Evolutionary conservation across 1,140 invertebrate species (phyloP).

Genomic region (Piezodorus guildinii): DNA sequence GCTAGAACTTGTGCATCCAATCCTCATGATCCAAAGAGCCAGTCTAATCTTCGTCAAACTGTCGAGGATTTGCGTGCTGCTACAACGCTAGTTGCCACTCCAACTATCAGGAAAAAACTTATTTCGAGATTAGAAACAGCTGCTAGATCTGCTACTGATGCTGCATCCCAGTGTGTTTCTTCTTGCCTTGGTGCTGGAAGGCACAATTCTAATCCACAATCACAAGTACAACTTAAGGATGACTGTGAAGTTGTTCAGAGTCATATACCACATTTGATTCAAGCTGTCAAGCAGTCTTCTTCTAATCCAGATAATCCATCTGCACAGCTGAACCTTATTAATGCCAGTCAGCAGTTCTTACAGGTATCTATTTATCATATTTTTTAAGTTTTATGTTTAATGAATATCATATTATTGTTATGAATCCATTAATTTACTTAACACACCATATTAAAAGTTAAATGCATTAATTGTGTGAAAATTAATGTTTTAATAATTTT

Average conservation of each 20-base stretch:
- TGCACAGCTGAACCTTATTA: slow-evolving; percentile 71
- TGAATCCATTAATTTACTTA: no score
- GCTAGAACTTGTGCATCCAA: slow-evolving; percentile 80
- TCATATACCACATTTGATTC: slow-evolving; percentile 68
- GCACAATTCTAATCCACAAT: slow-evolving; percentile 55
- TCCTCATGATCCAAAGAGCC: slow-evolving; percentile 71
- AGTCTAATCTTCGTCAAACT: slow-evolving; percentile 70
- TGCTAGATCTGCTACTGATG: slow-evolving; percentile 75
- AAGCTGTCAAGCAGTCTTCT: slow-evolving; percentile 63
- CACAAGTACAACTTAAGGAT: slow-evolving; percentile 59
- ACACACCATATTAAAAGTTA: no score
- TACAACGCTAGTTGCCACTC: slow-evolving; percentile 70
- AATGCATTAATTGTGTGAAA: no score
- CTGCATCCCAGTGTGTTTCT: slow-evolving; percentile 81
- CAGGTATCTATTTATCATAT: slow-evolving; percentile 33
- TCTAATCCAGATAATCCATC: slow-evolving; percentile 58
- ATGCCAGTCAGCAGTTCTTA: slow-evolving; percentile 74
- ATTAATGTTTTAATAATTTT: no score
- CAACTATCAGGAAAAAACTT: slow-evolving; percentile 63
- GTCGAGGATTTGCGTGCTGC: slow-evolving; percentile 85
- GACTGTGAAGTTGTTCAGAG: slow-evolving; percentile 68
- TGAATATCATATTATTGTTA: no score
- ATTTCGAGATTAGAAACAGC: slow-evolving; percentile 62
- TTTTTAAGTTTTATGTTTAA: no score
- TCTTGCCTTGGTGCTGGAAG: slow-evolving; percentile 63